Conservation (phyloP, 2,113 vertebrate species). For the Calyptommatus sinebrachiatus region DNA sequence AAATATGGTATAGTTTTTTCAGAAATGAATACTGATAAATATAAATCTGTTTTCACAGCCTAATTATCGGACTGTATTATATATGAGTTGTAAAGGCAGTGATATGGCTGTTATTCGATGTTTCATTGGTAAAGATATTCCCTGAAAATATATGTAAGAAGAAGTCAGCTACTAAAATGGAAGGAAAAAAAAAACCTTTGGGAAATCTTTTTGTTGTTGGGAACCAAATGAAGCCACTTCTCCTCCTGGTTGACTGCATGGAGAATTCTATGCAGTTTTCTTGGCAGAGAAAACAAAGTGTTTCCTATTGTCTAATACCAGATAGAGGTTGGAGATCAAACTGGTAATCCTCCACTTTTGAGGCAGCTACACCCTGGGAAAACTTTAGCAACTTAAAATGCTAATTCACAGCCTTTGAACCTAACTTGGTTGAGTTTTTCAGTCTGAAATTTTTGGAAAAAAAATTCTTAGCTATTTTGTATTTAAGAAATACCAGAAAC, state of each 20-base stretch:
- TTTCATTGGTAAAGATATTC: constrained; percentile 47
- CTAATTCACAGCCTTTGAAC: constrained; percentile 40
- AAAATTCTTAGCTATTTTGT: constrained; percentile 22
- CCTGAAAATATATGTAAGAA: constrained; percentile 22
- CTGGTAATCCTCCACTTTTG: too few relatives aligned
- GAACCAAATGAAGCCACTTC: too few relatives aligned
- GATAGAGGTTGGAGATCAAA: too few relatives aligned
- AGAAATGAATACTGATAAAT: constrained; percentile 24
- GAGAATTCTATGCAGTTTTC: too few relatives aligned
- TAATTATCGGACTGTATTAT: constrained; percentile 41
- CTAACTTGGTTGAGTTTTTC: constrained; percentile 29
- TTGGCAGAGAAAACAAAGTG: too few relatives aligned
- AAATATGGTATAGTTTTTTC: constrained; percentile 48
- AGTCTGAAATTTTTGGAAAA: constrained; percentile 35
- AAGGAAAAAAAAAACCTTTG: constrained; percentile 34
- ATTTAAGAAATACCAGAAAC: background rate
- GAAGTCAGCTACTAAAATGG: constrained; percentile 43
- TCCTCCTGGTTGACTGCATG: too few relatives aligned
- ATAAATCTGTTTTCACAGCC: constrained; percentile 17
- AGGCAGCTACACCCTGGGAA: too few relatives aligned
- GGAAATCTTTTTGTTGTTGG: background rate
- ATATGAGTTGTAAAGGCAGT: constrained; percentile 22
- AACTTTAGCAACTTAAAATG: constrained; percentile 35
- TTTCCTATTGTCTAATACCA: too few relatives aligned
- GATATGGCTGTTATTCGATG: constrained; percentile 51